Base-by-base conservation (phyloP, 2,797 vertebrate species). In the Brachyrhaphis roseni region DNA sequence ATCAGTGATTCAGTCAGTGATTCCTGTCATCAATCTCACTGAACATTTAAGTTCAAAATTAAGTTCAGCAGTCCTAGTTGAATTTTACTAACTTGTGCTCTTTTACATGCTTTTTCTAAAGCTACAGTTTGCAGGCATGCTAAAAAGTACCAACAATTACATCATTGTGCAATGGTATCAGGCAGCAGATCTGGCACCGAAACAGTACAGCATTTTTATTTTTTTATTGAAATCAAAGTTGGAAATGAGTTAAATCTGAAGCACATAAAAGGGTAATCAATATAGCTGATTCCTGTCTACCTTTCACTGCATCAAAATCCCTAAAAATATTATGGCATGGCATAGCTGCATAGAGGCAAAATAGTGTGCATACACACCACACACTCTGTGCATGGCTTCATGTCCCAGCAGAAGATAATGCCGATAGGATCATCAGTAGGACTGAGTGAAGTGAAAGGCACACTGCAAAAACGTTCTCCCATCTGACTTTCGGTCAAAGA, bases 401-500 rank as follows among this genome's bases (percentile, higher is more conserved):
- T 20, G 10, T 26, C 23, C 11, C 66, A 43, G 41, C 36, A 70
- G 66, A 43, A 43, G 23, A 70, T 70, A n/a, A 43, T 43, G 66
- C 36, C 23, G 39, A 70, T 12, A 76, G 41, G 45, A 78, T 85
- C 70, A 82, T 72, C 39, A 84, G 26, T 75, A 82, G 59, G 85
- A 51, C 43, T 28, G 62, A 62, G 75, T 28, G 46, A 75, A 82
- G 81, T 74, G 20, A 88, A 82, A 85, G 64, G 51, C 83, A 80
- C 34, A 43, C 78, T 76, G 55, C 26, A 45, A 45, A 45, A 71
- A 70, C 46, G 72, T 70, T 74, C 79, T 64, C 76, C 53, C 71
- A 57, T 75, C 73, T 79, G 81, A 72, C 55, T 83, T 47, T 49
- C 49, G 84, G 76, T 86, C 74, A 87, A 79, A 80, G 49, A 81